Percentiles rank a stretch among this genome's conserved stretches.
Conservation (phyloP, 2,797 vertebrate species). For the Ispidina lecontei region DNA sequence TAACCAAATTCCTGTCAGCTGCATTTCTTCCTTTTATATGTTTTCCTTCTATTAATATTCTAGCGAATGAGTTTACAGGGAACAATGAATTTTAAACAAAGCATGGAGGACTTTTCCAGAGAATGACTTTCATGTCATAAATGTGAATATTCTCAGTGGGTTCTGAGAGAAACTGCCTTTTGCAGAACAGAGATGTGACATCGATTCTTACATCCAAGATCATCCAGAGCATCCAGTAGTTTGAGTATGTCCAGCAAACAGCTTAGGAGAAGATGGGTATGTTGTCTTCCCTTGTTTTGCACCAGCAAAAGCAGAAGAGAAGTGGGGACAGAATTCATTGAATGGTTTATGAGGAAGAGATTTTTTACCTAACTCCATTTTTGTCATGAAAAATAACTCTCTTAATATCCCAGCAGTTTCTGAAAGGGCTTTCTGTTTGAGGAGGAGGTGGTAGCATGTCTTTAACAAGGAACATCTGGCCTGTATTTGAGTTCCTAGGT, state of each 20-base stretch:
- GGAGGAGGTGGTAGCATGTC: background rate
- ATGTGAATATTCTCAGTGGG: background rate
- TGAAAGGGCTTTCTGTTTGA: background rate
- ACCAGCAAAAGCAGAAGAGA: background rate
- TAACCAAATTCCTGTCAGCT: constrained; percentile 64
- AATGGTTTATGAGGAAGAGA: background rate
- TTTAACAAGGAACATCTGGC: background rate
- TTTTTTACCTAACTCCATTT: background rate
- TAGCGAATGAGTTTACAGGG: constrained; percentile 24
- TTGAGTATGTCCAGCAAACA: background rate
- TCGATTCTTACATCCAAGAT: background rate
- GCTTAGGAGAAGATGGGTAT: background rate
- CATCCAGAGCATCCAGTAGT: background rate
- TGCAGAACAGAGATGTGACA: background rate
- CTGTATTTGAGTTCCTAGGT: background rate
- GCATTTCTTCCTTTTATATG: constrained; percentile 39
- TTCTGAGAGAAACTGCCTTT: background rate
- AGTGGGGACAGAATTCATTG: background rate
- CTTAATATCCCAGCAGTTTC: background rate
- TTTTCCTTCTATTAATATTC: constrained; percentile 64
- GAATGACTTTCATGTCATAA: constrained; percentile 14
- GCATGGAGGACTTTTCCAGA: background rate
- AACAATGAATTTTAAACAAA: constrained; percentile 69
- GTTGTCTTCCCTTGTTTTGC: background rate
- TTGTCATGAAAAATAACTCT: background rate